These are phyloP conservation scores for Lates calcarifer DNA, from an alignment of 2,113 vertebrate species.

Conservation along the genomic window DNA sequence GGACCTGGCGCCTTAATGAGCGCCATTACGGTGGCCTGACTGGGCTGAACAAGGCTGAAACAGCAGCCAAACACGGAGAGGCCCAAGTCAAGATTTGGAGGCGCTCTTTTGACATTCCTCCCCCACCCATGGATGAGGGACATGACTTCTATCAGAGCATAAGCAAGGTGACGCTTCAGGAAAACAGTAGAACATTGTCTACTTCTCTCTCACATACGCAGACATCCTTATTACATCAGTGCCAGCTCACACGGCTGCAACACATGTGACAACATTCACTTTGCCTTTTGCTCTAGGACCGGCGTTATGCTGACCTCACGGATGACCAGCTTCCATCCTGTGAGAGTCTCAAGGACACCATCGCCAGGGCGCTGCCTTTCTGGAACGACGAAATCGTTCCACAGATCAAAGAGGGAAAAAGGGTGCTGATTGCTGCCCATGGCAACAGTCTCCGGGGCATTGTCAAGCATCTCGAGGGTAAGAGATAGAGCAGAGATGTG, in stretches of 20 bases:
- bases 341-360: conserved; percentile 95
- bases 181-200: not conserved
- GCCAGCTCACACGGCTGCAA: not conserved
- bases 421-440: conserved; percentile 93
- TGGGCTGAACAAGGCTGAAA: conserved; percentile 94
- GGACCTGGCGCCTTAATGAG: conserved; percentile 93
- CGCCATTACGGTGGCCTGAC: conserved; percentile 94
- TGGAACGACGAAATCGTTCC: conserved; percentile 92
- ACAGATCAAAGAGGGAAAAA: conserved; percentile 91
- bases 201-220: not conserved
- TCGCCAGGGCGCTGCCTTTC: conserved; percentile 91
- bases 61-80: conserved; percentile 91
- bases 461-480: conserved; percentile 92
- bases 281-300: conserved; percentile 78
- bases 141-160: conserved; percentile 86
- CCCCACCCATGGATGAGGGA: conserved; percentile 89
- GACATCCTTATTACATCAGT: not conserved
- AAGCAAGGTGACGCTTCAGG: conserved; percentile 76
- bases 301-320: conserved; percentile 87
- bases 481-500: not conserved
- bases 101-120: conserved; percentile 91
- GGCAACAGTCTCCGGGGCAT: conserved; percentile 94
- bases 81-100: conserved; percentile 96
- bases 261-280: not conserved
- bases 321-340: conserved; percentile 89